Conservation (phyloP, 2,888 invertebrate species). For the Apotomis turbidana region DNA sequence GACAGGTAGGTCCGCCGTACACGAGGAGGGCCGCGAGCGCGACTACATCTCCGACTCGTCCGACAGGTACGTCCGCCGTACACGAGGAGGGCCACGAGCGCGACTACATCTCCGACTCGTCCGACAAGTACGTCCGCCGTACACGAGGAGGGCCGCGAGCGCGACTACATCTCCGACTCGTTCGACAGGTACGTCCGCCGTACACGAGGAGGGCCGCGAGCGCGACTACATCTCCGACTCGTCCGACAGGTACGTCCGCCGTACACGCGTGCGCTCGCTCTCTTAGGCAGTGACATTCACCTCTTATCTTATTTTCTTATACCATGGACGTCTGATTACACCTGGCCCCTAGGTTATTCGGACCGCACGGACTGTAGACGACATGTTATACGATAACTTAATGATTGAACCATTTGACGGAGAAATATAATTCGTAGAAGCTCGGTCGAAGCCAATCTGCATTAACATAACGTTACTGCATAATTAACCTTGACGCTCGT, state of each 20-base stretch:
- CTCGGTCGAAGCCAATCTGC: too few species aligned
- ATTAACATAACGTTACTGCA: too few species aligned
- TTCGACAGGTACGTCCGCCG: constrained; percentile 84
- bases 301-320: too few species aligned
- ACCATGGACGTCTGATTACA: too few species aligned
- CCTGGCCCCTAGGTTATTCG: too few species aligned
- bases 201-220: constrained; percentile 93
- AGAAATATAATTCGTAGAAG: too few species aligned
- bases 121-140: constrained; percentile 83
- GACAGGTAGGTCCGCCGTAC: constrained; percentile 79
- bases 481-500: too few species aligned
- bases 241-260: constrained; percentile 85
- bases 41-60: constrained; percentile 97
- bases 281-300: too few species aligned
- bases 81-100: constrained; percentile 96
- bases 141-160: constrained; percentile 95
- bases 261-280: constrained; percentile 72
- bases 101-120: constrained; percentile 96
- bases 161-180: constrained; percentile 96
- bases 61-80: constrained; percentile 79
- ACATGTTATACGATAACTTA: too few species aligned
- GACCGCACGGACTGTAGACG: too few species aligned
- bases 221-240: constrained; percentile 97
- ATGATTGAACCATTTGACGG: too few species aligned
- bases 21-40: constrained; percentile 96